These are phyloP conservation scores for Chironomus tentans DNA, from an alignment of 2,888 invertebrate species.

Conservation along the genomic window DNA sequence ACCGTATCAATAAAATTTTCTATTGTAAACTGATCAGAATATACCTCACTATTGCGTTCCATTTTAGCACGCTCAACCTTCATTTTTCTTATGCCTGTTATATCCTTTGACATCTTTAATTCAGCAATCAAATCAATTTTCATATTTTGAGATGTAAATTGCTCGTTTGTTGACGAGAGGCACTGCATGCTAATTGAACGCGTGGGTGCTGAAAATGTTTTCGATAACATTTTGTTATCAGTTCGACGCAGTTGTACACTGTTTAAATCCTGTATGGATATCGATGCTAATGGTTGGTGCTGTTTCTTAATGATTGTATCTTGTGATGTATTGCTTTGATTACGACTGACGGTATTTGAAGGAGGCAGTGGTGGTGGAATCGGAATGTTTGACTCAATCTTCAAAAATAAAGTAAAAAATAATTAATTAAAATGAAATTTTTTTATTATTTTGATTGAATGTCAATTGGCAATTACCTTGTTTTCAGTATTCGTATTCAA, in stretches of 20 bases:
- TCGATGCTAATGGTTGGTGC: conserved; percentile 73
- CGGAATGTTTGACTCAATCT: conserved; percentile 34
- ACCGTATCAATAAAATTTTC: conserved; percentile 87
- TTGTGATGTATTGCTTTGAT: conserved; percentile 35
- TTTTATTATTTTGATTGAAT: background rate
- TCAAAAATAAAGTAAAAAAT: background rate
- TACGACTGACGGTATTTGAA: conserved; percentile 22
- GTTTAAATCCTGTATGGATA: conserved; percentile 78
- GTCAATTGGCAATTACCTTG: background rate
- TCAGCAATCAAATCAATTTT: conserved; percentile 83
- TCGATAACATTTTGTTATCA: conserved; percentile 63
- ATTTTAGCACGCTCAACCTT: conserved; percentile 82
- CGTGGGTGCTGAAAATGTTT: conserved; percentile 75
- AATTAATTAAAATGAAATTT: background rate
- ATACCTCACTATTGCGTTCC: conserved; percentile 75
- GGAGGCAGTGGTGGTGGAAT: conserved; percentile 48
- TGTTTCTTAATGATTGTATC: conserved; percentile 46
- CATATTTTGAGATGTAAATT: conserved; percentile 55
- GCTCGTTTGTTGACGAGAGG: conserved; percentile 54
- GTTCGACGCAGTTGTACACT: conserved; percentile 73
- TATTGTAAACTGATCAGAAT: conserved; percentile 74
- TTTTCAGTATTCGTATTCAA: background rate
- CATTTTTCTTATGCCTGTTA: conserved; percentile 86
- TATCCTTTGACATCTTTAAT: conserved; percentile 83
- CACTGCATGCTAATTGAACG: conserved; percentile 69